phyloP scores from a whole-genome alignment of 2,888 invertebrate genomes.

The Neoaliturus tenellus region DNA sequence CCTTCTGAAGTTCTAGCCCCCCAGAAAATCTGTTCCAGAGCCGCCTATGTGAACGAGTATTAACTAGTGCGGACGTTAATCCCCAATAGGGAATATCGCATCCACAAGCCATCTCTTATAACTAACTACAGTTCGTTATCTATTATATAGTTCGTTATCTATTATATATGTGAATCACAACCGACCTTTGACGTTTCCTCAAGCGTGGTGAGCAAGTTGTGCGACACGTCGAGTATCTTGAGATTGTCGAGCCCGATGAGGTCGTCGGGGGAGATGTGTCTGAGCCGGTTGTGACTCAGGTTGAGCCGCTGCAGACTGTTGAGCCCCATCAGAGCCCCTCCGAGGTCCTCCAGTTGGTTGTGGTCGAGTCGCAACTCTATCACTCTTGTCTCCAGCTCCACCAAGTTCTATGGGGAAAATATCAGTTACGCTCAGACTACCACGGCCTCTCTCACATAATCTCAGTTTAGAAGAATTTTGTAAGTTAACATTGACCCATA shows the following conservation, averaged over 20 bases:
- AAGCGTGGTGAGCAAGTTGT: conserved; percentile 84
- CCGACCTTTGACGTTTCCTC: conserved; percentile 89
- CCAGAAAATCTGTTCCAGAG: too few species aligned
- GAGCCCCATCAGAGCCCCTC: conserved; percentile 85
- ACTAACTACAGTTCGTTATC: too few species aligned
- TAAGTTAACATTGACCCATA: too few species aligned
- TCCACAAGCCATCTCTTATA: too few species aligned
- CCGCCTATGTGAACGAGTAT: too few species aligned
- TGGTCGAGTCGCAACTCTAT: conserved; percentile 84
- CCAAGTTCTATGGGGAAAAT: conserved; percentile 78
- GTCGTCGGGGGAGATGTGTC: conserved; percentile 85
- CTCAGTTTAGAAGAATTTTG: too few species aligned
- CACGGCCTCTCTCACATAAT: too few species aligned
- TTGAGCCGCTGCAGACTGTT: conserved; percentile 83
- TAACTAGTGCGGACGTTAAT: too few species aligned
- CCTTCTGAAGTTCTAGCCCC: too few species aligned
- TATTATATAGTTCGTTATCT: too few species aligned
- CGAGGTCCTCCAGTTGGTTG: conserved; percentile 82
- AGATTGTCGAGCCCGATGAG: conserved; percentile 86
- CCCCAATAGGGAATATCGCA: too few species aligned
- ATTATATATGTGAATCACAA: too few species aligned
- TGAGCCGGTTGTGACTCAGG: conserved; percentile 84
- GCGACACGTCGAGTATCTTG: conserved; percentile 84
- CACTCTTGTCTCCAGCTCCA: conserved; percentile 85
- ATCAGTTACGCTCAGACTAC: neutral